Conservation (phyloP, 2,113 vertebrate species). For the Bolborhynchus lineola region DNA sequence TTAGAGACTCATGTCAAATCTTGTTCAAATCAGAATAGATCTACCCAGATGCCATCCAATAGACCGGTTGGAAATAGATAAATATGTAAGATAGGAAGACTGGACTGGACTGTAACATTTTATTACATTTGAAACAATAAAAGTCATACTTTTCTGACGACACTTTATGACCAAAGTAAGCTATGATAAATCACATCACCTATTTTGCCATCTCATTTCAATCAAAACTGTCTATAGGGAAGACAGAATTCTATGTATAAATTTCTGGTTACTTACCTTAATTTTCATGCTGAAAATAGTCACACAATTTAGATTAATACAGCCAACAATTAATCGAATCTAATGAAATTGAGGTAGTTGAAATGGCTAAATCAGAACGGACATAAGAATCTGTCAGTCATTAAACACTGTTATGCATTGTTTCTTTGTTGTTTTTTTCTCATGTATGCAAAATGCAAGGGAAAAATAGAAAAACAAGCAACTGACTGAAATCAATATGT, state of each 20-base stretch:
- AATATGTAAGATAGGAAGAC: background rate
- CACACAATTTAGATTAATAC: background rate
- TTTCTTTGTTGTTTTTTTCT: background rate
- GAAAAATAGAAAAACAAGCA: background rate
- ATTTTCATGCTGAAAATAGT: background rate
- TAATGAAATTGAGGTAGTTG: background rate
- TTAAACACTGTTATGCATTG: background rate
- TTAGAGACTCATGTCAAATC: background rate
- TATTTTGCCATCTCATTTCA: background rate
- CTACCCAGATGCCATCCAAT: background rate
- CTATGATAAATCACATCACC: background rate
- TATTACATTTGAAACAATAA: background rate
- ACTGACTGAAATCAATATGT: background rate
- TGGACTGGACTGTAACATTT: background rate
- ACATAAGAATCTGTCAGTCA: background rate
- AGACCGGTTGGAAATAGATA: background rate
- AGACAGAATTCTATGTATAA: background rate
- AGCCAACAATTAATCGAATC: background rate
- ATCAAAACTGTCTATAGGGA: background rate
- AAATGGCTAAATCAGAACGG: background rate
- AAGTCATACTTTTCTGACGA: background rate
- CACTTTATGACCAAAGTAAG: background rate
- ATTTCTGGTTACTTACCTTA: background rate
- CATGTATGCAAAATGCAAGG: background rate
- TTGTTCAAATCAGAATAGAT: background rate